Percentiles rank a stretch among this genome's conserved stretches.
Evolutionary conservation across 2,888 invertebrate genomes (phyloP).

Genomic region (Tribolium freemani): DNA sequence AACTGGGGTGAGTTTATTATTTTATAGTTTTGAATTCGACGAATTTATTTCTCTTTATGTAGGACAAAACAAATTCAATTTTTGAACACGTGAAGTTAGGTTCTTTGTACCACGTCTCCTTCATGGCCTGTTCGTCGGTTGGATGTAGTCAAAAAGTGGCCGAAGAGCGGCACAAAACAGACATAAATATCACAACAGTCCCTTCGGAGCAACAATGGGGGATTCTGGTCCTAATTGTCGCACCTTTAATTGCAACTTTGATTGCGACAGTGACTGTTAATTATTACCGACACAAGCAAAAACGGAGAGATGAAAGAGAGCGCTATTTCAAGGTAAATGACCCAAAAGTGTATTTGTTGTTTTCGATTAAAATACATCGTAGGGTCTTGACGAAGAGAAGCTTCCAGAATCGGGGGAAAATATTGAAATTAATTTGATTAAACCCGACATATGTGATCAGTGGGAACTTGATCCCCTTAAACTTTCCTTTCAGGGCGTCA

Average conservation of each 20-base stretch:
- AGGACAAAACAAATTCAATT: slow-evolving; percentile 60
- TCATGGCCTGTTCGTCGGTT: slow-evolving; percentile 58
- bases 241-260: slow-evolving; percentile 38
- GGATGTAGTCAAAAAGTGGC: slow-evolving; percentile 55
- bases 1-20: slow-evolving; percentile 67
- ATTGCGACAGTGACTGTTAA: slow-evolving; percentile 33
- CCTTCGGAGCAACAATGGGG: slow-evolving; percentile 20
- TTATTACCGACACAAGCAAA: slow-evolving; percentile 59
- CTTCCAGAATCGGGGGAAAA: slow-evolving; percentile 60
- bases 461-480: slow-evolving; percentile 79
- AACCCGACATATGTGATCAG: slow-evolving; percentile 67
- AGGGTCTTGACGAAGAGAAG: slow-evolving; percentile 65
- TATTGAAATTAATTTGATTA: slow-evolving; percentile 45
- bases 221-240: slow-evolving; percentile 39
- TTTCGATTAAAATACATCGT: background rate
- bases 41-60: slow-evolving; percentile 45
- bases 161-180: slow-evolving; percentile 41
- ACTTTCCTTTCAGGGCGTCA: slow-evolving; percentile 75
- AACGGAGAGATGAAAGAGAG: slow-evolving; percentile 61
- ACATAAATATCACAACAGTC: slow-evolving; percentile 16
- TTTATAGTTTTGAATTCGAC: background rate
- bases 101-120: slow-evolving; percentile 54
- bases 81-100: slow-evolving; percentile 57
- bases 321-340: slow-evolving; percentile 67
- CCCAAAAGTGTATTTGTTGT: background rate